These are phyloP conservation scores for Hartigia nigra DNA, from an alignment of 2,888 invertebrate genomes.

Conservation along the genomic window DNA sequence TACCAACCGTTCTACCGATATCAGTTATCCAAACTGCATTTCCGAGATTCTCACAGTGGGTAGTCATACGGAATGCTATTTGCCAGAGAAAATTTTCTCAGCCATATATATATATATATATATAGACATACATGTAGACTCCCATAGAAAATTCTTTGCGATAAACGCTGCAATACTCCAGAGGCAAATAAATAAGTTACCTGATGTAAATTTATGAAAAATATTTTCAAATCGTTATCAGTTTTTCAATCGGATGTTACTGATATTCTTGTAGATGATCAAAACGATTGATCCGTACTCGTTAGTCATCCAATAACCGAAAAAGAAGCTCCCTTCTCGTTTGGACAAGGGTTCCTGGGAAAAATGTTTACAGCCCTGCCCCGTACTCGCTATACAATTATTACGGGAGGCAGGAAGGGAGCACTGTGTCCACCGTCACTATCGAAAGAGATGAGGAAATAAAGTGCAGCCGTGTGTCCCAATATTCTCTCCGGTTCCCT, in stretches of 20 bases:
- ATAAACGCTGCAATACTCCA: not conserved
- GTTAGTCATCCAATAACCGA: not conserved
- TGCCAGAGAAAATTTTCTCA: not conserved
- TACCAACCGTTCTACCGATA: constrained; percentile 24
- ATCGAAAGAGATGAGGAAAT: not conserved
- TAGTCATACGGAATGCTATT: constrained; percentile 1
- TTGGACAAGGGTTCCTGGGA: not conserved
- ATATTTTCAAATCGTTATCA: not conserved
- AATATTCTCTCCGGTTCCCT: not conserved
- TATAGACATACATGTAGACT: too few species aligned
- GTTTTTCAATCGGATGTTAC: not conserved
- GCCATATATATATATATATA: not conserved
- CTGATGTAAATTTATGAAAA: not conserved
- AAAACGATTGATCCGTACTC: not conserved
- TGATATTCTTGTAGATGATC: not conserved
- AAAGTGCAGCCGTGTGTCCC: not conserved
- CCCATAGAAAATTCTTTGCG: not conserved
- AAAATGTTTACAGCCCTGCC: not conserved
- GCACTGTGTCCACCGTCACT: not conserved
- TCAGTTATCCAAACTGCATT: constrained; percentile 30
- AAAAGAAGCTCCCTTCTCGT: not conserved
- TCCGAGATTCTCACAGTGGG: constrained; percentile 15
- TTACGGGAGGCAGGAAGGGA: not conserved
- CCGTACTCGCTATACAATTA: not conserved
- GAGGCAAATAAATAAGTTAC: not conserved